Evolutionary conservation across 2,113 vertebrate species (phyloP), one percentile per base, ranked within the genome.

Genomic region (Acrocephalus arundinaceus): DNA sequence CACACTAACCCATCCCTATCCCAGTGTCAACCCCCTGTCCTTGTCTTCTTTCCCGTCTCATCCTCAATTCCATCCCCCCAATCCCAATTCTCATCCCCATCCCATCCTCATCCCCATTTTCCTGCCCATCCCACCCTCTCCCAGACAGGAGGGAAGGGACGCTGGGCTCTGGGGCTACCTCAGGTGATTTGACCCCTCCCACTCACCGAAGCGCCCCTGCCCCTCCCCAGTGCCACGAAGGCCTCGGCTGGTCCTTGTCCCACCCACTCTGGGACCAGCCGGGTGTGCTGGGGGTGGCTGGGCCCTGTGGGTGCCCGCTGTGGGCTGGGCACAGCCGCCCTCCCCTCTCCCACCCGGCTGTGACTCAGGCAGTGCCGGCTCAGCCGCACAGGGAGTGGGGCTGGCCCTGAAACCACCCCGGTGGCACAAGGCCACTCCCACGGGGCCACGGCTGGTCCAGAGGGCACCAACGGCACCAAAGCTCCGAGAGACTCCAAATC

Each of bases 181-280:
- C 4, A 0, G 19, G 14, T 37, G 85, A 93, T 94, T 97, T 96
- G 70, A 94, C 85, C 97, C 95, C 4, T 97, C 97, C 89, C 91
- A 87, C 65, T 97, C 92, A 1, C 94, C 70, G 16, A 96, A 97
- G 39, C 90, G 68, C 1, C 96, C 89, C 85, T 80, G 41, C 94
- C 97, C 74, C 93, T 97, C 96, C 97, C 97, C 51, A 90, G 92
- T 31, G 28, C 45, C 27, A 27, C 54, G 86, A 96, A 97, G 76
- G 94, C 78, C 84, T 87, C 83, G 5, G 94, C 33, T 96, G 70
- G 2, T 52, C 57, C 1, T 58, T 39, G 8, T 97, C 94, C 62
- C 20, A 12, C 51, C 95, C 88, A 0, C 15, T 16, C 45, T 30
- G 87, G 92, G 85, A 93, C 92, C 43, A 71, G 89, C 62, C 49